Evolutionary conservation across 2,888 invertebrate species (phyloP), one percentile per base, ranked within the genome.

Genomic region (Drosophila parthenogenetica): DNA sequence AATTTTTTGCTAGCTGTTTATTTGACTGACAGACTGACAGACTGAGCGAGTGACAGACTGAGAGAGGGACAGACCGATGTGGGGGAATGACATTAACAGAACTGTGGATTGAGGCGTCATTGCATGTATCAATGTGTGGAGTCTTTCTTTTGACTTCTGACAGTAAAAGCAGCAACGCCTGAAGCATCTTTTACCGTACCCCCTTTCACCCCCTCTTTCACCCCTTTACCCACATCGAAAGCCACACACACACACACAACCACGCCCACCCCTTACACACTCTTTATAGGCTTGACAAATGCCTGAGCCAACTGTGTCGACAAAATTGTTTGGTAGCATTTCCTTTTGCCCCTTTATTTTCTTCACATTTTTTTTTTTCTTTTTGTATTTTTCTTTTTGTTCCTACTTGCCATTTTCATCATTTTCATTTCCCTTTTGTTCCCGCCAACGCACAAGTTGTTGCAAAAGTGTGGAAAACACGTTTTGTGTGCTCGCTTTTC

Each of bases 231-330:
- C 45, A 25, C 43, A 25, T 32, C 58, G 53, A 50, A 54, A 11
- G 5, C 57, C n/a, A 2, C 16, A 5, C 22, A 8, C 29, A 8
- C n/a, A 2, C 16, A 5, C 22, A 8, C 29, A 8, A 40, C 16
- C 32, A 40, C 25, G 43, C 48, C 49, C 48, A 11, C 37, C 7
- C 54, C 29, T 19, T 35, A 5, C 8, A 29, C 29, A 7, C 50
- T 43, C 14, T 29, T 65, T 45, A 58, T 71, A 63, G 78, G 69
- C 81, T 60, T 83, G 81, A 80, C 78, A 81, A 86, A 83, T 81
- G 87, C 68, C 84, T 80, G 62, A 62, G 32, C 60, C 53, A 60
- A 63, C 51, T 53, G 66, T 66, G 66, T 51, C 72, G 43, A 59
- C 72, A 70, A 80, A 78, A 86, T 66, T 86, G 68, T 77, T 46